A percentile compares a stretch with the other conserved stretches of the same genome.
Evolutionary conservation across 1,140 invertebrate genomes (phyloP).

Genomic region (Maniola jurtina): DNA sequence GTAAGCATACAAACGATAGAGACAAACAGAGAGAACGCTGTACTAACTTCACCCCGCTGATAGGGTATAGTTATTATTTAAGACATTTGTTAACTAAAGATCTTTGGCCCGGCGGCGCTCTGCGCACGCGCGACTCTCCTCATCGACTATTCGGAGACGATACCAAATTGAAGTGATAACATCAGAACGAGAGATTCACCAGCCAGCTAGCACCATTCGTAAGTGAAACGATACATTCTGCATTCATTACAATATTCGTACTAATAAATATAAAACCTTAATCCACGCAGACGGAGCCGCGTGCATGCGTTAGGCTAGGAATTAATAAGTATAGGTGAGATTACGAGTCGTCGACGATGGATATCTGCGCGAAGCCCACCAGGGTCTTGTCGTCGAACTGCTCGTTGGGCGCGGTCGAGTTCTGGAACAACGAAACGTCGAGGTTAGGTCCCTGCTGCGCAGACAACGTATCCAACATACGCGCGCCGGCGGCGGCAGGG

Average conservation of each 20-base stretch:
- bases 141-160: background rate
- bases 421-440: constrained; percentile 80
- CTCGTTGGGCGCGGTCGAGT: constrained; percentile 87
- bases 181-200: background rate
- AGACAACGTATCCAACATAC: background rate
- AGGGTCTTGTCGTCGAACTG: constrained; percentile 95
- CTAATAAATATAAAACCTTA: too few species aligned
- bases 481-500: too few species aligned
- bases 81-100: too few species aligned
- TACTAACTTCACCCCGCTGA: too few species aligned
- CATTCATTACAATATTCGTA: constrained; percentile 4
- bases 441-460: background rate
- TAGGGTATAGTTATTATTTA: too few species aligned
- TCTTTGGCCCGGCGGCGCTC: constrained; percentile 16
- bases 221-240: constrained; percentile 36
- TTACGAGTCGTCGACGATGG: constrained; percentile 77
- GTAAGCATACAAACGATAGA: too few species aligned
- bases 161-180: background rate
- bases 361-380: constrained; percentile 97
- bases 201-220: constrained; percentile 45
- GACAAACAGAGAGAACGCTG: too few species aligned
- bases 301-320: background rate
- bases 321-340: constrained; percentile 6
- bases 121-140: background rate
- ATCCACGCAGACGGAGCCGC: too few species aligned